Percentiles rank a stretch among this genome's conserved stretches.
Conservation (phyloP, 2,888 invertebrate genomes). For the Blastobasis adustella region DNA sequence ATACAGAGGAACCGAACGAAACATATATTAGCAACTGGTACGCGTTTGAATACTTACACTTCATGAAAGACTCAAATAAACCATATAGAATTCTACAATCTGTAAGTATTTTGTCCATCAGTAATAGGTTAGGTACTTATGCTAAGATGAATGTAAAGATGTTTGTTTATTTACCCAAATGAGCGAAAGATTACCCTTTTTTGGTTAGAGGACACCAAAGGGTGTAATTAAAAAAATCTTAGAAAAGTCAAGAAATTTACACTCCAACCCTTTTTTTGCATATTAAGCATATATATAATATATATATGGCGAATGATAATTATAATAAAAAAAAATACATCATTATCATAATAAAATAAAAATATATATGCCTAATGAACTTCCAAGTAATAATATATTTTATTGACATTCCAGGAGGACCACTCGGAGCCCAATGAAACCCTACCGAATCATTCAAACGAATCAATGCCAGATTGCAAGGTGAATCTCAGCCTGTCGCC, state of each 20-base stretch:
- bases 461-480: slow-evolving; percentile 36
- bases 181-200: too few species aligned
- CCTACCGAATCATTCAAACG: slow-evolving; percentile 31
- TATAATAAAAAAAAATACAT: too few species aligned
- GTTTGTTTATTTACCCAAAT: too few species aligned
- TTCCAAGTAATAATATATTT: neutral
- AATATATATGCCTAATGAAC: too few species aligned
- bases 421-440: slow-evolving; percentile 30
- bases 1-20: slow-evolving; percentile 66
- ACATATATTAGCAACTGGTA: slow-evolving; percentile 70
- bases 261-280: too few species aligned
- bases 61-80: slow-evolving; percentile 73
- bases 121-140: neutral
- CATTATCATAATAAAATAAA: too few species aligned
- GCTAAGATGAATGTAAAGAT: too few species aligned
- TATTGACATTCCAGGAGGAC: slow-evolving; percentile 41
- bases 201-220: too few species aligned
- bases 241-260: too few species aligned
- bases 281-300: too few species aligned
- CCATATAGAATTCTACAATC: slow-evolving; percentile 51
- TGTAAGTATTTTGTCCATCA: slow-evolving; percentile 31
- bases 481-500: slow-evolving; percentile 31
- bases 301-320: too few species aligned
- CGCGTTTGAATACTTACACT: slow-evolving; percentile 75
- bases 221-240: too few species aligned